Base-by-base conservation (phyloP, 2,888 invertebrate species). In the Nomada ruficornis region DNA sequence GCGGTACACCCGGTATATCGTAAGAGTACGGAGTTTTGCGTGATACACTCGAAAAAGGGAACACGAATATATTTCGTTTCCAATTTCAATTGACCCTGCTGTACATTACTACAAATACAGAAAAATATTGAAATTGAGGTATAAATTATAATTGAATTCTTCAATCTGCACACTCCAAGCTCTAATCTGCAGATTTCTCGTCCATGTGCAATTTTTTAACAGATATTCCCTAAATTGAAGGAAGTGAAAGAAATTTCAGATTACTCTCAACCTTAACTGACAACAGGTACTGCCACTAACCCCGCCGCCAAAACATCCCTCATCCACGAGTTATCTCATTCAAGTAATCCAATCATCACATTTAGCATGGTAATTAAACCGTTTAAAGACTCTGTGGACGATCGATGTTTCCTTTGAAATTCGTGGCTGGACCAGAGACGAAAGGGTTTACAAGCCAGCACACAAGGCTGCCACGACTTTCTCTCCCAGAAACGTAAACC, bases 401-500 rank as follows among this genome's bases (percentile, higher is more conserved):
- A 54, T 64, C 63, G 73, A 69, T 82, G 75, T 68, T 60, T 70
- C 60, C 65, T 77, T 71, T 59, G 69, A 71, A 71, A 63, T 54
- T 73, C 52, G 50, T n/a, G 67, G 77, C 52, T 57, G 71, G 50
- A 52, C 60, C 78, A 75, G 81, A 81, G 77, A 70, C 80, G 73
- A 73, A 75, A 80, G 78, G 77, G 82, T 80, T 72, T 73, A 77
- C 75, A 80, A 80, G 73, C 73, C 65, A 36, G 76, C 80, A 73
- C 77, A 83, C 80, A 82, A 59, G 57, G 60, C 76, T 70, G 69
- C 50, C 71, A 72, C 75, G 79, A 80, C 67, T 73, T 77, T 78
- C 75, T 82, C 79, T 63, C 78, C 62, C 54, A 23, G 74, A 81
- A 82, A 81, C 86, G 68, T 85, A 86, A 86, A 86, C 83, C 85